phyloP scores from a whole-genome alignment of 1,140 invertebrate species.

The Aphaenogaster floridana region DNA sequence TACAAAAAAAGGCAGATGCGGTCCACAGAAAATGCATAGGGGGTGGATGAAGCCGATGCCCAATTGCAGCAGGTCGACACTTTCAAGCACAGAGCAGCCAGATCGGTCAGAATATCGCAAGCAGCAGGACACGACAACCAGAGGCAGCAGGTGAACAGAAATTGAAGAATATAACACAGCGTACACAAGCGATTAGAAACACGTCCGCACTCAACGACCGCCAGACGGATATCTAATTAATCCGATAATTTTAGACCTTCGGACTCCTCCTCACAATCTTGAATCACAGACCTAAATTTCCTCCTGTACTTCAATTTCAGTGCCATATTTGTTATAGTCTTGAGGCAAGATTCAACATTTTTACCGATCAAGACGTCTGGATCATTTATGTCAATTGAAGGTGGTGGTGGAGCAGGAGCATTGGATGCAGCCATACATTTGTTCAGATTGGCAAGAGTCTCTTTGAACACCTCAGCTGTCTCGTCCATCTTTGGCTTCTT shows the following conservation, averaged over 20 bases:
- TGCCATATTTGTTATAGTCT: neutral
- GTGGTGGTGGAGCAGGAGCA: neutral
- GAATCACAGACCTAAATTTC: neutral
- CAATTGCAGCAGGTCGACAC: no score
- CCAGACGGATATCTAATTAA: no score
- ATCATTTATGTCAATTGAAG: neutral
- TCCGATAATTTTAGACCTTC: neutral
- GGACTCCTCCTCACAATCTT: constrained; percentile 1
- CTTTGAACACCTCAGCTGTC: neutral
- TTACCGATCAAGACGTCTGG: neutral
- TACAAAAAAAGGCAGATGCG: no score
- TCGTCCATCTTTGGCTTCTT: constrained; percentile 1
- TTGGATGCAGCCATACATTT: neutral
- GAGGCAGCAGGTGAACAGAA: no score
- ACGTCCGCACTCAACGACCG: no score
- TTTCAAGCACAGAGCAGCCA: no score
- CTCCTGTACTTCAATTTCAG: neutral
- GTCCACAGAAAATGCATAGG: no score
- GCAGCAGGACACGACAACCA: no score
- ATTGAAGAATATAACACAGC: no score
- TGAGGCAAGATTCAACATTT: neutral
- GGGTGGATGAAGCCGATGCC: no score
- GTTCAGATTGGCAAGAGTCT: neutral
- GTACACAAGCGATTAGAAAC: no score
- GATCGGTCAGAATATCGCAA: no score